phyloP scores from a whole-genome alignment of 1,140 invertebrate genomes.

The Phthorimaea operculella region DNA sequence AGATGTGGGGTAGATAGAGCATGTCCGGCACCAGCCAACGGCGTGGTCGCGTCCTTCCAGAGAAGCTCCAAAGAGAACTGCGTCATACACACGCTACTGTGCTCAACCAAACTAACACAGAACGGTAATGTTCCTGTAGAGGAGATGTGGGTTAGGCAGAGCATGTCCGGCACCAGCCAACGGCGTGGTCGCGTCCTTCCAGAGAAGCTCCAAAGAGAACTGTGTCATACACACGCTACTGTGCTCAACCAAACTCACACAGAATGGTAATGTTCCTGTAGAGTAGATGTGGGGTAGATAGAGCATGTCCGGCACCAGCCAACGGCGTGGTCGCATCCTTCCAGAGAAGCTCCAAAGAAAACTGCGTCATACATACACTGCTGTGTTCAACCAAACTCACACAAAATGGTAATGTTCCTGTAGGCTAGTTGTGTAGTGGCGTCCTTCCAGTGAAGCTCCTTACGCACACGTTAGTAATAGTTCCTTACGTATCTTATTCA shows the following conservation, averaged over 20 bases:
- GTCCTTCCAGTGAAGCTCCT: slow-evolving; percentile 82
- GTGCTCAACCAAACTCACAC: slow-evolving; percentile 95
- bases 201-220: slow-evolving; percentile 84
- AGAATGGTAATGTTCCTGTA: slow-evolving; percentile 80
- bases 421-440: slow-evolving; percentile 73
- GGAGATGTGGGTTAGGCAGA: slow-evolving; percentile 75
- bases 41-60: slow-evolving; percentile 75
- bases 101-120: slow-evolving; percentile 95
- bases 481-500: too few relatives aligned
- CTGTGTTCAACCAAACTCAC: slow-evolving; percentile 96
- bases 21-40: slow-evolving; percentile 74
- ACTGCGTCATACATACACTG: slow-evolving; percentile 82
- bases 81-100: slow-evolving; percentile 84
- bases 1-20: slow-evolving; percentile 75
- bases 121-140: slow-evolving; percentile 78
- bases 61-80: slow-evolving; percentile 87
- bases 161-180: slow-evolving; percentile 74
- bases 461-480: too few relatives aligned
- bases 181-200: slow-evolving; percentile 75
- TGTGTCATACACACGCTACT: slow-evolving; percentile 85
- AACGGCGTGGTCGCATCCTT: slow-evolving; percentile 76
- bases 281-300: slow-evolving; percentile 75
- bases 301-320: slow-evolving; percentile 74
- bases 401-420: slow-evolving; percentile 81
- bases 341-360: slow-evolving; percentile 85